These are phyloP conservation scores for Drosophila ironensis DNA, from an alignment of 1,140 invertebrate species.

Conservation along the genomic window DNA sequence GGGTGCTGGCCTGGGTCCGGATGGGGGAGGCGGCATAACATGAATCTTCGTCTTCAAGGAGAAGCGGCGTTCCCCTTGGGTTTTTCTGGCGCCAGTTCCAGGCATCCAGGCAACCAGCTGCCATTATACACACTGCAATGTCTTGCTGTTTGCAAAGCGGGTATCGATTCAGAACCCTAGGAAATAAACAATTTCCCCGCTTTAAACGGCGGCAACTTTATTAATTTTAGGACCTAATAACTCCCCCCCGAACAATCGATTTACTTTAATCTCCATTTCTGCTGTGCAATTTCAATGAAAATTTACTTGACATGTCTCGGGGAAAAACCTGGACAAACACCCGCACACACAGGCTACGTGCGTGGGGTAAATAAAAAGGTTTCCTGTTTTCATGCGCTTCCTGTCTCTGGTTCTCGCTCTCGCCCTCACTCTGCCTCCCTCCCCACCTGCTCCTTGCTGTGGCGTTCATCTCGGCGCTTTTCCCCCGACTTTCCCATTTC, in stretches of 20 bases:
- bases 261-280: conserved; percentile 41
- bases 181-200: neutral
- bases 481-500: conserved; percentile 32
- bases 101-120: conserved; percentile 6
- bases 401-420: neutral
- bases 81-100: conserved; percentile 49
- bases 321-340: conserved; percentile 10
- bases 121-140: conserved; percentile 1
- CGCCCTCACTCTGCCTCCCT: neutral
- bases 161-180: no score
- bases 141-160: no score
- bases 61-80: conserved; percentile 30
- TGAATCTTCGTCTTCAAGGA: conserved; percentile 46
- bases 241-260: conserved; percentile 20
- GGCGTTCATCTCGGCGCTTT: conserved; percentile 29
- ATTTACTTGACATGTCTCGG: conserved; percentile 52
- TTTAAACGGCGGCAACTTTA: conserved; percentile 15
- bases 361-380: conserved; percentile 70
- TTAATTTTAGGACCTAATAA: conserved; percentile 29
- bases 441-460: neutral
- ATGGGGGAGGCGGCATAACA: conserved; percentile 20
- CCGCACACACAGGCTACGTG: conserved; percentile 53
- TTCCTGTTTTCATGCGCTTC: conserved; percentile 23
- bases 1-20: neutral
- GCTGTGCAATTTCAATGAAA: conserved; percentile 56